Percentiles rank a stretch among this genome's conserved stretches.
Conservation (phyloP, 1,140 invertebrate genomes). For the Vanessa tameamea region DNA sequence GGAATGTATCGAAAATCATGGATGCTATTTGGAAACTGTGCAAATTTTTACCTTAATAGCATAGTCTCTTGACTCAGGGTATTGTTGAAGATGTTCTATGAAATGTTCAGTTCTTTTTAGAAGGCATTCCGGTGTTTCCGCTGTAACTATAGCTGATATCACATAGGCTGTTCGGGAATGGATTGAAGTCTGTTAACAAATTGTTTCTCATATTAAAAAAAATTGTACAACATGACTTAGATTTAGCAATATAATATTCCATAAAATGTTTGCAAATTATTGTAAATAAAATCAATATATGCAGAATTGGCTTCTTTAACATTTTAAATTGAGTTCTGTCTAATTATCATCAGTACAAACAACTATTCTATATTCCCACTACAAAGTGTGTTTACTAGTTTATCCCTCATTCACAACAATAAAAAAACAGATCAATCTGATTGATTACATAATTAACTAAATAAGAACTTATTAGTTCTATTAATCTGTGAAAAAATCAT, state of each 20-base stretch:
- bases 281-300: not conserved
- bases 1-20: no score
- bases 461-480: no score
- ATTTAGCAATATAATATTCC: not conserved
- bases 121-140: conserved; percentile 82
- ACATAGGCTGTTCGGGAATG: conserved; percentile 85
- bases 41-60: conserved; percentile 83
- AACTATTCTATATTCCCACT: no score
- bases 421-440: no score
- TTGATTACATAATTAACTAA: no score
- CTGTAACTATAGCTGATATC: conserved; percentile 83
- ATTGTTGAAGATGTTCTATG: conserved; percentile 85
- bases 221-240: not conserved
- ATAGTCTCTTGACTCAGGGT: conserved; percentile 86
- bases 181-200: conserved; percentile 81
- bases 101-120: conserved; percentile 85
- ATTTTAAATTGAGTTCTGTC: no score
- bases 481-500: no score
- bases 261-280: not conserved
- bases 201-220: conserved; percentile 3
- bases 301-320: no score
- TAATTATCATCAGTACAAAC: no score
- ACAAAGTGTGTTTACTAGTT: no score
- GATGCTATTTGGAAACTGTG: no score
- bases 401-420: no score